Base-by-base conservation (phyloP, 2,888 invertebrate genomes). In the Mechanitis messenoides region DNA sequence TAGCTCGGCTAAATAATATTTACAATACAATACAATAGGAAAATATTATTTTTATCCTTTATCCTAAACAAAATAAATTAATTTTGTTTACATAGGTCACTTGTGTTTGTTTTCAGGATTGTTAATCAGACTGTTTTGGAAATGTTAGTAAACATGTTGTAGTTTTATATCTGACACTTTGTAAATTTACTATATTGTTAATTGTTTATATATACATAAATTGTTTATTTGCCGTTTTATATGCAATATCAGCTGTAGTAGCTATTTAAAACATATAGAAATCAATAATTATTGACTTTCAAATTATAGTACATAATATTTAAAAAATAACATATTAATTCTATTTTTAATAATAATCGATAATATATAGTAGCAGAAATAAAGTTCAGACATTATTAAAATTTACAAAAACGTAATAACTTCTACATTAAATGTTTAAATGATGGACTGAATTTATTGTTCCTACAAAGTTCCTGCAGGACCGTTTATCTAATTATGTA, bases 401-500 rank as follows among this genome's bases (percentile, higher is more conserved):
- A 50, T 31, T 50, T 50, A 31, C 50, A 31, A 31, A 50, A 50
- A 50, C 31, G 28, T 31, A 50, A 31, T 59, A 38, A 38, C 38
- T 54, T 55, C 55, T 45, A 53, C 61, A 42, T 35, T 55, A 57
- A 63, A 53, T 50, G 50, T 50, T 50, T 50, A 31, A 50, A 50
- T 63, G 67, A 66, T 63, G 59, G 54, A 55, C 58, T 64, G 70
- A 76, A 77, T 77, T 78, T 72, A 76, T 70, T 71, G 73, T 70
- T 71, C 72, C 69, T 75, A 75, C 75, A 72, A 76, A 77, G 73
- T 70, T 71, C 72, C 69, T 75, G 74, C 75, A 72, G 76, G 78
- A 67, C 74, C 75, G 72, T 79, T 83, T 80, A 83, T 80, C 78
- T 79, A 81, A 85, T 84, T 85, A 85, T 84, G 80, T 78, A 83